Conservation (phyloP, 2,113 vertebrate species). For the Nesoenas mayeri region DNA sequence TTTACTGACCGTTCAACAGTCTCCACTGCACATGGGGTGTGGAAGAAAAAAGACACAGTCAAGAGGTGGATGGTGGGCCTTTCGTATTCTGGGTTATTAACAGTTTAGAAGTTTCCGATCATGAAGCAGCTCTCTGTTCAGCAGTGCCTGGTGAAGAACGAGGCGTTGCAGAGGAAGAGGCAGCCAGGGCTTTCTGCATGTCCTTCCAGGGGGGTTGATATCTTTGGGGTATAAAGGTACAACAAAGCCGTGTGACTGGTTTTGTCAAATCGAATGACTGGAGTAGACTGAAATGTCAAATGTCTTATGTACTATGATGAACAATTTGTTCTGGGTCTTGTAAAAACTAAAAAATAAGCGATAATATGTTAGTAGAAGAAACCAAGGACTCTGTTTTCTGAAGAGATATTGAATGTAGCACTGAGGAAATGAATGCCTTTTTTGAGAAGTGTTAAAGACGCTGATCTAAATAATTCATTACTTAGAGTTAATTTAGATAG, state of each 20-base stretch:
- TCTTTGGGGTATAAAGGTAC: not conserved
- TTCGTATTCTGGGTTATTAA: not conserved
- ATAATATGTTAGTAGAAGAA: not conserved
- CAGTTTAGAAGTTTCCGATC: not conserved
- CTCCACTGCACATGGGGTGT: not conserved
- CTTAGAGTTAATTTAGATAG: not conserved
- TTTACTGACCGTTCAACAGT: not conserved
- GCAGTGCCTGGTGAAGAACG: not conserved
- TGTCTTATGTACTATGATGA: not conserved
- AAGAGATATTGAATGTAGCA: accelerated
- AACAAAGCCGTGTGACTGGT: not conserved
- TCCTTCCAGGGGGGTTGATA: not conserved
- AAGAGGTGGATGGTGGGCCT: not conserved
- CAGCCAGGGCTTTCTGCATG: not conserved
- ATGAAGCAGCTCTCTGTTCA: not conserved
- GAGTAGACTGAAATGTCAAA: not conserved
- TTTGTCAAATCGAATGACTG: not conserved
- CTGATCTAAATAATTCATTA: not conserved
- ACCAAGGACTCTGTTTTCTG: not conserved
- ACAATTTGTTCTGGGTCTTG: not conserved
- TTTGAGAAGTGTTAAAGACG: not conserved
- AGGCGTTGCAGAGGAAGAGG: not conserved
- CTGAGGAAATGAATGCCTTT: not conserved
- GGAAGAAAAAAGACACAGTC: not conserved
- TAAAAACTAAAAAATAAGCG: not conserved